Evolutionary conservation across 2,113 vertebrate species (phyloP), one percentile per base, ranked within the genome.

Genomic region (Chitala chitala): DNA sequence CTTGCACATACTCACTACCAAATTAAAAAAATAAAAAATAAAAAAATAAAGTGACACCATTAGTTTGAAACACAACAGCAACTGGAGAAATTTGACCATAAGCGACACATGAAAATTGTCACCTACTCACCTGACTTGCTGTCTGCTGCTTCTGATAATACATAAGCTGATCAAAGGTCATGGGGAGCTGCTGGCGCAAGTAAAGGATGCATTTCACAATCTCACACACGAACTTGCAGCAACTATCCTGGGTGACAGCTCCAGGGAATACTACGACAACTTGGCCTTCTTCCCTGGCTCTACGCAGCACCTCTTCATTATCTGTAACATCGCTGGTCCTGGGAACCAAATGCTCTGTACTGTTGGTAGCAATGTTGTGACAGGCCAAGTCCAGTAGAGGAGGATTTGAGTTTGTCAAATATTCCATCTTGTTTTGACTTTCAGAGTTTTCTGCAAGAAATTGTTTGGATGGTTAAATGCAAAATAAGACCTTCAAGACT

Each of bases 181-280:
- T 91, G 44, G 96, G 97, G 1, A 99, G 90, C 75, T 99, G 97
- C 76, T 96, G 94, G 51, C 96, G 90, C 83, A 98, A 95, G 84
- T 96, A 92, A 74, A 98, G 90, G 74, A 98, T 82, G 72, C 94
- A 96, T 80, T 98, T 98, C 20, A 98, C 87, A 29, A 98, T 90
- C 82, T 98, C 96, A 15, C 93, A 94, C 46, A 94, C 92, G 15
- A 98, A 95, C 20, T 87, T 88, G 80, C 90, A 96, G 83, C 94
- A 96, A 80, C 90, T 90, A 13, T 94, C 92, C 51, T 90, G 91
- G 26, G 91, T 94, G 44, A 98, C 92, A 0, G 80, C 77, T 3
- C 96, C 94, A 0, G 93, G 88, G 66, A 98, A 96, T 13, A 88
- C 84, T 38, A 99, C 93, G 0, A 88, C 86, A 61, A 99, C 91